Evolutionary conservation across 2,888 invertebrate genomes (phyloP), one percentile per base, ranked within the genome.

Genomic region (Bursaphelenchus okinawaensis): DNA sequence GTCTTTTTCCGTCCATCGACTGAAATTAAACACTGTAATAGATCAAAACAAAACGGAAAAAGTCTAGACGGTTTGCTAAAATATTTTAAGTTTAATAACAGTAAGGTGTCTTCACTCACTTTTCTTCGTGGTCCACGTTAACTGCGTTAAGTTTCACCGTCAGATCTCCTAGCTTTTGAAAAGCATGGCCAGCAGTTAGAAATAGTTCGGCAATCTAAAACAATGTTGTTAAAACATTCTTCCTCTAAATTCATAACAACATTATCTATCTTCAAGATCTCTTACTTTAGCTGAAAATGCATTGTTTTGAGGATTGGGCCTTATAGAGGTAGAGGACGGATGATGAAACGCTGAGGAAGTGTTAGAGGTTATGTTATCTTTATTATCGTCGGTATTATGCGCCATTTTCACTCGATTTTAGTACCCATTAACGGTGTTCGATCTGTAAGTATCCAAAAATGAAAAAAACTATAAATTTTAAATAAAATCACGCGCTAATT

Each of bases 111-210:
- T 16, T 40, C 57, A 24, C 56, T 12, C 22, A 56, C 62, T 66
- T 62, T 22, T 66, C 55, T n/a, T 55, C 62, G 7, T 26, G 52
- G 40, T 50, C 40, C 9, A 40, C 24, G 6, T 50, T 63, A n/a
- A 22, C 23, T 22, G 62, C 57, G 16, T 31, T 62, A 54, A 79
- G 60, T 55, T 76, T 73, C 7, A 80, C 65, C 1, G 79, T 78
- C 20, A 80, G 63, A 59, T 80, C 80, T 19, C 79, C 78, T 16
- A 80, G 63, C 61, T 75, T 75, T 55, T 80, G 79, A 63, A 80
- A 80, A 9, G 80, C 78, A 55, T 75, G 75, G 6, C 79, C 76
- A 19, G 80, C 80, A 0, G 79, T 78, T 12, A 78, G 69, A 59
- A 80, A 80, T 7, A 79, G 74, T 65, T 80, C 80, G 0, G 78